Evolutionary conservation across 2,888 invertebrate species (phyloP).

Genomic region (Silvanus unidentatus): DNA sequence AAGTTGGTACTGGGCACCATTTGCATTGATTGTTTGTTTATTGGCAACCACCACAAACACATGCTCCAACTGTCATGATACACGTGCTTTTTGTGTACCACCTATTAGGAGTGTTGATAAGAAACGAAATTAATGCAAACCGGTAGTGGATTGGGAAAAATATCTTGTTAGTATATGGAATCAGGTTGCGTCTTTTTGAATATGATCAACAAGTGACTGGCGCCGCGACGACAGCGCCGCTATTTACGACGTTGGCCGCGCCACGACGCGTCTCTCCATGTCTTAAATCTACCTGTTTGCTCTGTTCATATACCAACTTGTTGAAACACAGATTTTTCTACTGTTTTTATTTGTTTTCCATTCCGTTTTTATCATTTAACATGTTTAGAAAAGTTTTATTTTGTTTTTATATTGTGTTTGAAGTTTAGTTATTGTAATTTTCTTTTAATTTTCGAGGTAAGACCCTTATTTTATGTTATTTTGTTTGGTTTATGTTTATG

Average conservation of each 20-base stretch:
- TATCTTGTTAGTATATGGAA: constrained; percentile 16
- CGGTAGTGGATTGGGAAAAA: constrained; percentile 26
- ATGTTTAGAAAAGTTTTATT: neutral
- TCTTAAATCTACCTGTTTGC: constrained; percentile 40
- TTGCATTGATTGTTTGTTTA: constrained; percentile 13
- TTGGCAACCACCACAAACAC: constrained; percentile 20
- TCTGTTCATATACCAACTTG: constrained; percentile 32
- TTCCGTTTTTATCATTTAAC: constrained; percentile 19
- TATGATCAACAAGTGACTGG: constrained; percentile 37
- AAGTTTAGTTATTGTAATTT: constrained; percentile 13
- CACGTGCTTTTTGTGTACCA: constrained; percentile 20
- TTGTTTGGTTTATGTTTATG: constrained; percentile 25
- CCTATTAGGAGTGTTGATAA: constrained; percentile 8
- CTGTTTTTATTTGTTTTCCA: constrained; percentile 16
- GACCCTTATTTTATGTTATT: constrained; percentile 30
- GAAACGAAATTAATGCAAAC: constrained; percentile 4
- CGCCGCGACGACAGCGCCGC: constrained; percentile 48
- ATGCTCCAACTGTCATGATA: constrained; percentile 26
- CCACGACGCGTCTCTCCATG: constrained; percentile 44
- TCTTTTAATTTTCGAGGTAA: constrained; percentile 32
- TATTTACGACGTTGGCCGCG: constrained; percentile 47
- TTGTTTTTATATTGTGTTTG: constrained; percentile 3
- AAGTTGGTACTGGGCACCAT: neutral
- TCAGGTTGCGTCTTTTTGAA: constrained; percentile 26
- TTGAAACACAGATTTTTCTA: constrained; percentile 23